Evolutionary conservation across 2,113 vertebrate genomes (phyloP), one percentile per base, ranked within the genome.

Genomic region (Mormyrus lacerda): DNA sequence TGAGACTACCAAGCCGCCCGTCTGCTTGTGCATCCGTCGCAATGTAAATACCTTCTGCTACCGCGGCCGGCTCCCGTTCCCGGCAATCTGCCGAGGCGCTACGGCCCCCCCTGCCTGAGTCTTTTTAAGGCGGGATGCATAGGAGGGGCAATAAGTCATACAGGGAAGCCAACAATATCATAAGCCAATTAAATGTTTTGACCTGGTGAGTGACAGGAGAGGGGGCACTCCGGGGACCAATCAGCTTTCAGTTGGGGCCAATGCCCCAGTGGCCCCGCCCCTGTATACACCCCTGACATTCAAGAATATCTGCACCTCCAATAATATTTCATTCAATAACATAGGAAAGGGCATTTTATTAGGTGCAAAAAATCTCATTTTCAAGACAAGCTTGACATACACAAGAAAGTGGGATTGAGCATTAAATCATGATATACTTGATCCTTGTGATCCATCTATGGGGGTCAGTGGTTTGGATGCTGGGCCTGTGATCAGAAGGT

Each of bases 31-130:
- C 31, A 39, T 17, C 89, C 87, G 8, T 42, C 45, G 82, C 85
- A 17, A 10, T 42, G 76, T 89, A 90, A 91, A 91, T 90, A 91
- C 47, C 47, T 87, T 50, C 91, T 88, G 50, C 83, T 69, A 61
- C 65, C 27, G 3, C 1, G 21, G 21, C 55, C 5, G 3, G 55
- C 55, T 15, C 6, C 61, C 19, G 53, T 1, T 55, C 19, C 53
- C 17, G 3, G 17, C 15, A 21, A 61, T n/a, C 55, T n/a, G 55
- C 55, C 0, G 8, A 3, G 7, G 1, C 24, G 55, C 21, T 24
- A 6, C 1, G 1, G 4, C 19, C 27, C 85, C 91, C 89, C 91
- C 89, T 92, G 91, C 94, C 92, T 27, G 15, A 9, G 58, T 27
- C 3, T 27, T 65, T 65, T 27, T 65, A 65, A 24, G 53, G 21